Conservation (phyloP, 2,113 vertebrate genomes). For the Australoheros scitulus region DNA sequence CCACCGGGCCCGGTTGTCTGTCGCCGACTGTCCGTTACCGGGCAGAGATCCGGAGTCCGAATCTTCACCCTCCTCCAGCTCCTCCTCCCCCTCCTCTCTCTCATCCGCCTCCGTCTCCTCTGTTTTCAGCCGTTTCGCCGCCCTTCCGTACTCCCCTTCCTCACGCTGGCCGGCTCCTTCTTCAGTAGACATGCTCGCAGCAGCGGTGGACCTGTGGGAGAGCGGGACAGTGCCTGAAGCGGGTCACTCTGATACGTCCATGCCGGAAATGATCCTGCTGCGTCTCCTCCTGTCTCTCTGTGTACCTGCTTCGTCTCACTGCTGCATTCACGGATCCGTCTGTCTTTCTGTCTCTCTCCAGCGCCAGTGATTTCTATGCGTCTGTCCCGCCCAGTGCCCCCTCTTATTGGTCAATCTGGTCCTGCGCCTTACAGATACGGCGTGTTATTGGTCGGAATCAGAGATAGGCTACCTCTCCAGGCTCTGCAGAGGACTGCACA, state of each 20-base stretch:
- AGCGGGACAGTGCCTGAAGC: neutral
- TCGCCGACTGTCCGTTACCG: constrained; percentile 43
- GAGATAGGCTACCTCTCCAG: constrained; percentile 1
- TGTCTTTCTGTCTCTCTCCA: neutral
- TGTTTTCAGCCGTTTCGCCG: constrained; percentile 62
- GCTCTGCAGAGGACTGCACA: constrained; percentile 49
- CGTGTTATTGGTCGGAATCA: constrained; percentile 29
- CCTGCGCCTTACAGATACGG: constrained; percentile 15
- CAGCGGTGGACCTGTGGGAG: constrained; percentile 7
- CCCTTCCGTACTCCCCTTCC: constrained; percentile 63
- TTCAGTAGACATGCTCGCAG: constrained; percentile 52
- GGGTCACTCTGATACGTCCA: constrained; percentile 14
- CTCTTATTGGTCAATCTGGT: constrained; percentile 35
- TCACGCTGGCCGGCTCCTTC: constrained; percentile 41
- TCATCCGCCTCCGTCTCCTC: constrained; percentile 43
- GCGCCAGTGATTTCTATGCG: constrained; percentile 45
- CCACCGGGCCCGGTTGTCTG: constrained; percentile 58
- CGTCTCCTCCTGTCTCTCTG: neutral
- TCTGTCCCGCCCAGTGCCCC: constrained; percentile 31
- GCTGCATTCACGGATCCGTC: neutral
- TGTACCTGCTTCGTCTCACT: neutral
- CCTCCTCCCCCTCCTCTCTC: constrained; percentile 53
- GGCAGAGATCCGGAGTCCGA: constrained; percentile 61
- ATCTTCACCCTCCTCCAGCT: constrained; percentile 68
- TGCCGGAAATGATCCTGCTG: neutral